Percentiles rank a stretch among this genome's conserved stretches.
Evolutionary conservation across 2,888 invertebrate genomes (phyloP).

Genomic region (Drosophila heteroneura): DNA sequence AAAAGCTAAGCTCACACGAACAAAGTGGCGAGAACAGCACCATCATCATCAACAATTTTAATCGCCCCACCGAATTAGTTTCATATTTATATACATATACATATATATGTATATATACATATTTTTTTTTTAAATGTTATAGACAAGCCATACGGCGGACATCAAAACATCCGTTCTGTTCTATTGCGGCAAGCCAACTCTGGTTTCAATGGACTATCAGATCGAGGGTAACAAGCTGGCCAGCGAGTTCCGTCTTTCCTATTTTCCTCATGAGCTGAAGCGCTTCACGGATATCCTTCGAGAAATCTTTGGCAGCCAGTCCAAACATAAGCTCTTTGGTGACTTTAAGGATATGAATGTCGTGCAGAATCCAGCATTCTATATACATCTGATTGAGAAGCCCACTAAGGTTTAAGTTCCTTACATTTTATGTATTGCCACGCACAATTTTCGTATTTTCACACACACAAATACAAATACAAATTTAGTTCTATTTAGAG

Average conservation of each 20-base stretch:
- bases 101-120: neutral
- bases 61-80: conserved; percentile 6
- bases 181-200: conserved; percentile 90
- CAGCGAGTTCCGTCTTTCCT: conserved; percentile 94
- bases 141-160: conserved; percentile 93
- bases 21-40: neutral
- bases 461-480: conserved; percentile 56
- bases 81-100: too few relatives aligned
- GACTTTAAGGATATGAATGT: conserved; percentile 91
- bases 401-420: conserved; percentile 53
- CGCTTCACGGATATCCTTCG: conserved; percentile 90
- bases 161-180: conserved; percentile 94
- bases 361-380: conserved; percentile 91
- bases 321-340: conserved; percentile 90
- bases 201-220: conserved; percentile 93
- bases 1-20: conserved; percentile 14
- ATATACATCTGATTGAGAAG: conserved; percentile 93
- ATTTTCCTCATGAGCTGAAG: conserved; percentile 93
- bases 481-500: conserved; percentile 52
- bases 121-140: conserved; percentile 82
- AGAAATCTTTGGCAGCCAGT: conserved; percentile 89
- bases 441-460: conserved; percentile 33
- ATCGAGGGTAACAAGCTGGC: conserved; percentile 87
- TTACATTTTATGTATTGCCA: neutral
- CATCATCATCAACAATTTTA: conserved; percentile 19